A percentile compares a stretch with the other conserved stretches of the same genome.
These are phyloP conservation scores for Euwallacea similis DNA, from an alignment of 1,140 invertebrate genomes.

Conservation along the genomic window DNA sequence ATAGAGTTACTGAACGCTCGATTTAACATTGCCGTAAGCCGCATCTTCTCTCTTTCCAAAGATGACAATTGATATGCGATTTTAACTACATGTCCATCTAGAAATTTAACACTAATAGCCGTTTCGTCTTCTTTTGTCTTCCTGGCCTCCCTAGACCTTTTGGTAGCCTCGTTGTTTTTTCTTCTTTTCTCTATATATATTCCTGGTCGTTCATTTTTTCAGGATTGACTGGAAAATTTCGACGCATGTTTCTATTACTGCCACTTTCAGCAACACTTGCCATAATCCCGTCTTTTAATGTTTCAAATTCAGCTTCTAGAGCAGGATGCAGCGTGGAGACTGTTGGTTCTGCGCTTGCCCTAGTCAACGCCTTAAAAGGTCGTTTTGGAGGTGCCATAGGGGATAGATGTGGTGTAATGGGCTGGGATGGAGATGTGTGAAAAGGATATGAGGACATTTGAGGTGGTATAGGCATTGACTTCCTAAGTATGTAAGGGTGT, in stretches of 20 bases:
- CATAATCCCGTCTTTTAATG: not conserved
- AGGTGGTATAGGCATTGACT: not conserved
- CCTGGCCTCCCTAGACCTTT: slow-evolving; percentile 87
- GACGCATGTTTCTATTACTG: not conserved
- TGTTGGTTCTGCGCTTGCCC: slow-evolving; percentile 52
- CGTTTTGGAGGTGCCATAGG: not conserved
- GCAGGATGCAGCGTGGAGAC: slow-evolving; percentile 57
- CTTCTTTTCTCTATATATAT: slow-evolving; percentile 89
- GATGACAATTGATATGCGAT: not conserved
- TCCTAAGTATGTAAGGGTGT: too few relatives aligned
- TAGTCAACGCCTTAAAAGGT: not conserved
- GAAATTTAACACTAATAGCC: slow-evolving; percentile 78
- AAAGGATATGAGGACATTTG: not conserved
- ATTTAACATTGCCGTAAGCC: too few relatives aligned
- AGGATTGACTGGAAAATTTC: slow-evolving; percentile 56
- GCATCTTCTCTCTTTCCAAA: not conserved
- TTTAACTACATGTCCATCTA: slow-evolving; percentile 72
- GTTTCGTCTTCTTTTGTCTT: slow-evolving; percentile 91
- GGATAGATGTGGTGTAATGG: not conserved
- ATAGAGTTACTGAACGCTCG: too few relatives aligned
- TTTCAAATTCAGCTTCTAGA: not conserved
- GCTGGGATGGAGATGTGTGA: not conserved
- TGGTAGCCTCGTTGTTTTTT: slow-evolving; percentile 96
- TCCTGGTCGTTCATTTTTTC: slow-evolving; percentile 69
- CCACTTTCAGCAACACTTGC: not conserved